Percentiles rank a stretch among this genome's conserved stretches.
These are phyloP conservation scores for Balearica regulorum DNA, from an alignment of 2,797 vertebrate genomes.

Conservation along the genomic window DNA sequence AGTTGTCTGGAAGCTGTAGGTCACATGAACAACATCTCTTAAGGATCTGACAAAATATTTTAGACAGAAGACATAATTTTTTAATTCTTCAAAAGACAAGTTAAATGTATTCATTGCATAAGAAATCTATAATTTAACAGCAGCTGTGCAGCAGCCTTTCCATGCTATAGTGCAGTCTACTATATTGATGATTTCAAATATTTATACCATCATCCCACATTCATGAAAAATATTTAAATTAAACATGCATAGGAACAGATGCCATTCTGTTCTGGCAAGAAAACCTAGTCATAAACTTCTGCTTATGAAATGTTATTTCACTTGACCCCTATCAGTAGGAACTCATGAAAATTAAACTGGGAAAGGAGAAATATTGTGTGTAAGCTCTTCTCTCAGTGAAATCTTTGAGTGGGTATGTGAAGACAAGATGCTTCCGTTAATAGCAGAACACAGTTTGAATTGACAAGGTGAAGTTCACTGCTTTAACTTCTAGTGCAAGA, in stretches of 20 bases:
- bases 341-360: slow-evolving; percentile 64
- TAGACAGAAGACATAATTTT: slow-evolving; percentile 70
- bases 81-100: slow-evolving; percentile 70
- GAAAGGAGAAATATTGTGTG: slow-evolving; percentile 34
- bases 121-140: slow-evolving; percentile 75
- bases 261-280: slow-evolving; percentile 67
- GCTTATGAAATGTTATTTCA: slow-evolving; percentile 64
- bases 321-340: slow-evolving; percentile 60
- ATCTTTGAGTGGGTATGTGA: slow-evolving; percentile 50
- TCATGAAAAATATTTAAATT: slow-evolving; percentile 73
- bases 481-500: not conserved
- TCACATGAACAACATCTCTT: slow-evolving; percentile 55
- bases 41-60: slow-evolving; percentile 63
- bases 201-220: slow-evolving; percentile 72
- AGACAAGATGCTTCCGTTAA: slow-evolving; percentile 40
- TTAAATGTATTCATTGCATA: slow-evolving; percentile 73
- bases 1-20: slow-evolving; percentile 53
- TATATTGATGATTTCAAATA: slow-evolving; percentile 75
- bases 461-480: not conserved
- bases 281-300: slow-evolving; percentile 69
- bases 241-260: slow-evolving; percentile 73
- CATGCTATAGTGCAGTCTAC: slow-evolving; percentile 67
- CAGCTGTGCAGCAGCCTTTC: slow-evolving; percentile 67
- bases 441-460: slow-evolving; percentile 4
- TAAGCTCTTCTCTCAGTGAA: slow-evolving; percentile 42